phyloP scores from a whole-genome alignment of 2,888 invertebrate genomes.

The Acrobasis repandana region DNA sequence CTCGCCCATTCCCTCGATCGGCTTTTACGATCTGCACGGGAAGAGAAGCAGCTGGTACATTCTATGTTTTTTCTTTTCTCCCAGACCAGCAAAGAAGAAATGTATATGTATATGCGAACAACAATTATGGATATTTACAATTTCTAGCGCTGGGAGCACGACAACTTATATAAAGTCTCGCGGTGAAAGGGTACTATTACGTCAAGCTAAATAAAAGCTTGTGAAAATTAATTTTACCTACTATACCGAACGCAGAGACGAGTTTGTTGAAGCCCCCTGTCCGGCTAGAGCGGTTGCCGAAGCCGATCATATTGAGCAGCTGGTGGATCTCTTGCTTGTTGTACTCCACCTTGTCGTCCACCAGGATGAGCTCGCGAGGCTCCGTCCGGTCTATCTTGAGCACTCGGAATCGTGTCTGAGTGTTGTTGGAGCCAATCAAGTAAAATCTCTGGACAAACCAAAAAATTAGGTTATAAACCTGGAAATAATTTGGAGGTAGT shows the following conservation, averaged over 20 bases:
- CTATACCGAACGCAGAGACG: slow-evolving; percentile 97
- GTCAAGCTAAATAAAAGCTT: neutral
- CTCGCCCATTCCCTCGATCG: too few relatives aligned
- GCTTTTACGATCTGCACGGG: too few relatives aligned
- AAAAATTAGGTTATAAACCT: too few relatives aligned
- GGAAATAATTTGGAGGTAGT: too few relatives aligned
- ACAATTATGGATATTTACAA: too few relatives aligned
- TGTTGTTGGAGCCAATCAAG: slow-evolving; percentile 97
- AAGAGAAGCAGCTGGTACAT: too few relatives aligned
- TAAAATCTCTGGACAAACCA: slow-evolving; percentile 95
- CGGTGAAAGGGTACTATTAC: too few relatives aligned
- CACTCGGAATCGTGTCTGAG: slow-evolving; percentile 94
- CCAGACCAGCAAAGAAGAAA: too few relatives aligned
- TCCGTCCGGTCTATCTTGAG: slow-evolving; percentile 97
- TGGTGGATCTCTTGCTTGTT: slow-evolving; percentile 93
- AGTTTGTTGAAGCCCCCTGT: slow-evolving; percentile 86
- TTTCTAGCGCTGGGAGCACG: too few relatives aligned
- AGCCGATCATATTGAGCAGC: slow-evolving; percentile 87
- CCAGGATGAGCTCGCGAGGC: slow-evolving; percentile 89
- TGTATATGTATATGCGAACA: too few relatives aligned
- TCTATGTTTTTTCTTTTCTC: too few relatives aligned
- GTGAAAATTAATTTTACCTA: slow-evolving; percentile 83
- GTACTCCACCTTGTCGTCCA: slow-evolving; percentile 96
- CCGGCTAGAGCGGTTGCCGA: slow-evolving; percentile 80
- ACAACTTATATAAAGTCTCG: too few relatives aligned